Evolutionary conservation across 2,888 invertebrate species (phyloP), one percentile per base, ranked within the genome.

Genomic region (Galeruca laticollis): DNA sequence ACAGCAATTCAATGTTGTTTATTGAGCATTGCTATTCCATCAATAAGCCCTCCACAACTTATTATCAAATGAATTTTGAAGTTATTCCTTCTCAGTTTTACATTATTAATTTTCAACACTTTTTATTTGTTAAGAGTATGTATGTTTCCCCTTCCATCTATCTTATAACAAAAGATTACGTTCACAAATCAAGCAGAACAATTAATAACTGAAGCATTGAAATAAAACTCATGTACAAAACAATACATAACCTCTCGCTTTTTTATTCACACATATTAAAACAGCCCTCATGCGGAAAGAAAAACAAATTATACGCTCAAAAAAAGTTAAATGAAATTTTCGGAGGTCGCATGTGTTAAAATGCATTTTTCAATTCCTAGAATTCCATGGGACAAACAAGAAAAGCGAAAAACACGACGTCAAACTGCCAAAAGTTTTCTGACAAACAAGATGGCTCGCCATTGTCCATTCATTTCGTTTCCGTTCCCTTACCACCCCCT

Each of bases 341-440:
- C 71, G 78, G 79, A 62, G 79, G 79, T 74, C 79, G 75, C 79
- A 80, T 80, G 77, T 80, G 80, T 77, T 74, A 73, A 73, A 75
- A 77, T 76, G 78, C 77, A 79, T 79, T 80, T 80, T 80, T 80
- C 78, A 80, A 79, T 80, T 71, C 62, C 73, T 71, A 60, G 69
- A 71, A 71, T 73, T 69, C 63, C 70, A 70, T 68, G 57, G 57
- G 69, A 67, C 73, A 66, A 71, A 70, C 74, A 64, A 68, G 68
- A 66, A 63, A 66, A 71, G 71, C 51, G 71, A 71, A 68, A 71
- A 71, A 69, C 68, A 69, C 71, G 76, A 80, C 82, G 83, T 84
- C 84, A 83, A 84, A 81, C 83, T 84, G 84, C 82, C 84, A 84
- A 83, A 84, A 82, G 77, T 83, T 84, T 82, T 78, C 82, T 80